Conservation (phyloP, 2,888 invertebrate species). For the Drosophila testacea region DNA sequence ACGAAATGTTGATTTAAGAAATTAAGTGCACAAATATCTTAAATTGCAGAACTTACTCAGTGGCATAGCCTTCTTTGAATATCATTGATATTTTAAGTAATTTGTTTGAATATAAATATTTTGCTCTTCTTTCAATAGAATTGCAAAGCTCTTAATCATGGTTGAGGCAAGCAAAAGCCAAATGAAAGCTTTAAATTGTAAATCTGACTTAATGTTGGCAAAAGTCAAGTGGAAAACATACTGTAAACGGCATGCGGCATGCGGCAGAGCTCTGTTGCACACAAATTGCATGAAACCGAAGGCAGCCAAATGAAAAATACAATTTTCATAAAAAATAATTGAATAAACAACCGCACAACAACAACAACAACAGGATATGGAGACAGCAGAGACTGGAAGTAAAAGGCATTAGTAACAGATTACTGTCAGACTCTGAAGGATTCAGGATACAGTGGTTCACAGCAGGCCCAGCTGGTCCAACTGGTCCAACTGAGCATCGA, state of each 20-base stretch:
- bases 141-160: neutral
- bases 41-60: neutral
- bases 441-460: conserved; percentile 4
- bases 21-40: conserved; percentile 28
- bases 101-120: neutral
- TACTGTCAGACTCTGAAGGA: conserved; percentile 40
- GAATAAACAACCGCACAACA: conserved; percentile 49
- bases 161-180: neutral
- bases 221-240: conserved; percentile 23
- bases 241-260: conserved; percentile 13
- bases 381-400: conserved; percentile 16
- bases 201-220: conserved; percentile 10
- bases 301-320: conserved; percentile 53
- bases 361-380: neutral
- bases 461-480: conserved; percentile 15
- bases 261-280: conserved; percentile 15
- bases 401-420: conserved; percentile 70
- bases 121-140: neutral
- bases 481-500: conserved; percentile 3
- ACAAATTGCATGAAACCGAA: conserved; percentile 40
- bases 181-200: conserved; percentile 9
- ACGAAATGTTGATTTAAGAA: conserved; percentile 40
- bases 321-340: conserved; percentile 63
- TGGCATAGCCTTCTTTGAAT: neutral
- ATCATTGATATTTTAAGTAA: neutral